A percentile compares a stretch with the other conserved stretches of the same genome.
Evolutionary conservation across 2,888 invertebrate genomes (phyloP).

Genomic region (Thera britannica): DNA sequence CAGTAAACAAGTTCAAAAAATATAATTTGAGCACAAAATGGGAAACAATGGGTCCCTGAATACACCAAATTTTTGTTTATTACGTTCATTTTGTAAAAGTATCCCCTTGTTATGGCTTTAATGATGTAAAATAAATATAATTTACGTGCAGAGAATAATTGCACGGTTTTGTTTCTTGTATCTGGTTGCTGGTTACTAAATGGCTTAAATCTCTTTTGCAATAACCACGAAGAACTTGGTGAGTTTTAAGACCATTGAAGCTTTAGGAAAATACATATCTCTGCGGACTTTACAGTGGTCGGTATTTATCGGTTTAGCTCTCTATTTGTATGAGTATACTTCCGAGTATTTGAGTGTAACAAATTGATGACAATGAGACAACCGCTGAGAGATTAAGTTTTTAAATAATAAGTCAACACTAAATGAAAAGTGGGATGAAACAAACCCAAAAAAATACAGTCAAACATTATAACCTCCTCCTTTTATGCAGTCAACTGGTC

Average conservation of each 20-base stretch:
- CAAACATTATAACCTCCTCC: no score
- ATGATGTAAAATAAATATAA: conserved; percentile 16
- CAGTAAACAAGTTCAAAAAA: conserved; percentile 1
- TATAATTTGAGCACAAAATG: conserved; percentile 15
- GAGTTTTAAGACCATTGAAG: not conserved
- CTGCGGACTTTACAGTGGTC: not conserved
- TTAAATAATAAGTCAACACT: no score
- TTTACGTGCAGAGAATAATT: conserved; percentile 3
- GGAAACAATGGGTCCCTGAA: conserved; percentile 16
- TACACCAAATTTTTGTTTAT: conserved; percentile 19
- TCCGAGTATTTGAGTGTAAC: no score
- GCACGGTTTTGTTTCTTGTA: conserved; percentile 1
- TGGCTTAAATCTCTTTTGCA: not conserved
- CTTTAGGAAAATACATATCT: not conserved
- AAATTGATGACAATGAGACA: no score
- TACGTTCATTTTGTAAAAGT: conserved; percentile 16
- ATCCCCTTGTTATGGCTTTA: conserved; percentile 13
- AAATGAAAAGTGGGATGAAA: no score
- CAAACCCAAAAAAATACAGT: no score
- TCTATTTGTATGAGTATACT: no score
- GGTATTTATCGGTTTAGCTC: no score
- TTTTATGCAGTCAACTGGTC: no score
- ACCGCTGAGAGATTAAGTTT: no score
- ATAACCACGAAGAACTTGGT: not conserved
- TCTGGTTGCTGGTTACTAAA: not conserved